These are phyloP conservation scores for Heteronetta atricapilla DNA, from an alignment of 2,113 vertebrate species.

Conservation along the genomic window DNA sequence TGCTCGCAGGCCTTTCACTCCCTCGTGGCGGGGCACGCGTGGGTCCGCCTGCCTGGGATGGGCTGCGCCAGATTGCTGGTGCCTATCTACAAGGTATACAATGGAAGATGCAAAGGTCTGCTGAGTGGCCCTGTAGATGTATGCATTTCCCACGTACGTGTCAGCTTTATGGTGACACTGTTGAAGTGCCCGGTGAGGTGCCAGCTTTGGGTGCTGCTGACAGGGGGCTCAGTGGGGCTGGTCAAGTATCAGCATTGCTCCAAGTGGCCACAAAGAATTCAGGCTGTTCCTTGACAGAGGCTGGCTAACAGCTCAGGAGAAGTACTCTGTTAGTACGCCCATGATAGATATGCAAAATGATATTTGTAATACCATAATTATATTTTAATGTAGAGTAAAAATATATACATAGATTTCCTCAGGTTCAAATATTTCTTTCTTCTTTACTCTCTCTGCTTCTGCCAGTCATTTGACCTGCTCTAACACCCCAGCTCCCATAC, in stretches of 20 bases:
- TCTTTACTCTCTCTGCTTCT: not conserved
- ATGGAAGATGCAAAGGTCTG: not conserved
- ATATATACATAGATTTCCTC: not conserved
- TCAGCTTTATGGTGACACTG: not conserved
- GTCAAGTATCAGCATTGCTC: not conserved
- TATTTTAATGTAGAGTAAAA: not conserved
- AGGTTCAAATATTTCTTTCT: not conserved
- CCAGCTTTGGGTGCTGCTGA: not conserved
- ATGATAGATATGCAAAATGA: not conserved
- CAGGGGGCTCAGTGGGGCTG: not conserved
- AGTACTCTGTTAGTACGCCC: not conserved
- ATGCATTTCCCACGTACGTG: not conserved
- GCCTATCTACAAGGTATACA: not conserved
- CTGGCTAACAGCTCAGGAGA: not conserved
- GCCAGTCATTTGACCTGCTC: not conserved
- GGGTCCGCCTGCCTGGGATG: not conserved
- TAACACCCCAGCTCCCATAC: not conserved
- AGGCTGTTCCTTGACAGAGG: not conserved
- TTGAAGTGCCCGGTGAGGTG: not conserved
- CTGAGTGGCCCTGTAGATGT: accelerated
- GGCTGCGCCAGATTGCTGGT: not conserved
- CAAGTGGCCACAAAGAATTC: not conserved
- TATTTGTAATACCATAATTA: not conserved
- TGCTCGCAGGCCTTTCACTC: accelerated
- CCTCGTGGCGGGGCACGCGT: accelerated